Evolutionary conservation across 2,888 invertebrate genomes (phyloP).

Genomic region (Ophion ventricosus): DNA sequence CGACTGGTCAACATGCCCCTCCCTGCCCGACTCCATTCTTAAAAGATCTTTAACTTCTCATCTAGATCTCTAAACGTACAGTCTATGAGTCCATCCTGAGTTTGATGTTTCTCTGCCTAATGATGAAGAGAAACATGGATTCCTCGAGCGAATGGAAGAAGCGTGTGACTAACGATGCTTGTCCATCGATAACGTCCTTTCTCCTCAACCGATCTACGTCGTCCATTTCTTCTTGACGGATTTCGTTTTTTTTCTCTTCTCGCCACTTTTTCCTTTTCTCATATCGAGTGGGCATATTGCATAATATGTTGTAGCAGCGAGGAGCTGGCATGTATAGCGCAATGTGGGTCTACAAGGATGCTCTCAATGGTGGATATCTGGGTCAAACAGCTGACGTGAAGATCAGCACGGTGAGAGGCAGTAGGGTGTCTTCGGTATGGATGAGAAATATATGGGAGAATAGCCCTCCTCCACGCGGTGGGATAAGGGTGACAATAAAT

Average conservation of each 20-base stretch:
- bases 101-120: slow-evolving; percentile 26
- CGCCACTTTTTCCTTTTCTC: slow-evolving; percentile 24
- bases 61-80: slow-evolving; percentile 35
- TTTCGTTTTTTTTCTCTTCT: slow-evolving; percentile 32
- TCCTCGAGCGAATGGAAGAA: not conserved
- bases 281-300: slow-evolving; percentile 49
- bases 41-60: slow-evolving; percentile 23
- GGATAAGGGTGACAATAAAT: slow-evolving; percentile 68
- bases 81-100: slow-evolving; percentile 34
- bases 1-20: no score
- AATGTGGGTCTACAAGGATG: slow-evolving; percentile 50
- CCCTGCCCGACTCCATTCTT: not conserved
- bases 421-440: not conserved
- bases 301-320: slow-evolving; percentile 27
- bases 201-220: slow-evolving; percentile 30
- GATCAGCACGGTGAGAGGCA: slow-evolving; percentile 36
- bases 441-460: slow-evolving; percentile 13
- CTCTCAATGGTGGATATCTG: slow-evolving; percentile 59
- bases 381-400: slow-evolving; percentile 67
- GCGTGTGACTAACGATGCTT: slow-evolving; percentile 57
- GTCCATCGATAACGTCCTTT: slow-evolving; percentile 54
- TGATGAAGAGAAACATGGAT: slow-evolving; percentile 50
- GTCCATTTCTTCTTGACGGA: slow-evolving; percentile 12
- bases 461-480: slow-evolving; percentile 54
- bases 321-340: slow-evolving; percentile 15